phyloP scores from a whole-genome alignment of 64 coral and sea anemone genomes.

The Porites australiensis region DNA sequence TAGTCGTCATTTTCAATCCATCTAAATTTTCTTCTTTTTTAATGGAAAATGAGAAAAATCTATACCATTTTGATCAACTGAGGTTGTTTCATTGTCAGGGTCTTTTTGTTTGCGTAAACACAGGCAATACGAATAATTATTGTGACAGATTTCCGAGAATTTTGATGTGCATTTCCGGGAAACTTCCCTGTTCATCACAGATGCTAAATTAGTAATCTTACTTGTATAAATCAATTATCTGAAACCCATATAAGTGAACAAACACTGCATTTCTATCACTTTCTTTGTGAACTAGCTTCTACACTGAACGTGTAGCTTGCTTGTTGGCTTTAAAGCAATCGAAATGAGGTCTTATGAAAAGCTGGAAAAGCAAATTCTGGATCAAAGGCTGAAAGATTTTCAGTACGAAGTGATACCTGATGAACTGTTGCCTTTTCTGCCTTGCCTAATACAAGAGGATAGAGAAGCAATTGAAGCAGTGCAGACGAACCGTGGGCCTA shows the following conservation, averaged over 20 bases:
- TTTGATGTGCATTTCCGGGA: not conserved
- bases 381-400: conserved; percentile 48
- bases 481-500: conserved; percentile 46
- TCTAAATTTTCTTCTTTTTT: too few species aligned
- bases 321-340: not conserved
- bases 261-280: not conserved
- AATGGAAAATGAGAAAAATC: too few species aligned
- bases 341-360: conserved; percentile 45
- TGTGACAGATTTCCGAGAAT: not conserved
- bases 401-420: conserved; percentile 62
- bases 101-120: too few species aligned
- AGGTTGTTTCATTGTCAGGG: too few species aligned
- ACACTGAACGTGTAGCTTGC: too few species aligned
- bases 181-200: not conserved
- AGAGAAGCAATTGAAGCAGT: conserved; percentile 59
- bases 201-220: not conserved
- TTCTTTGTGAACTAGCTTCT: too few species aligned
- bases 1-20: too few species aligned
- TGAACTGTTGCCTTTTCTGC: conserved; percentile 60
- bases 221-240: not conserved
- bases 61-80: too few species aligned
- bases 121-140: too few species aligned
- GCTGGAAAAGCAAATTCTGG: conserved; percentile 44
- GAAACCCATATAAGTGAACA: not conserved
- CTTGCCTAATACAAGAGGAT: conserved; percentile 35